Conservation (phyloP, 2,113 vertebrate genomes). For the Sebastes fasciatus region DNA sequence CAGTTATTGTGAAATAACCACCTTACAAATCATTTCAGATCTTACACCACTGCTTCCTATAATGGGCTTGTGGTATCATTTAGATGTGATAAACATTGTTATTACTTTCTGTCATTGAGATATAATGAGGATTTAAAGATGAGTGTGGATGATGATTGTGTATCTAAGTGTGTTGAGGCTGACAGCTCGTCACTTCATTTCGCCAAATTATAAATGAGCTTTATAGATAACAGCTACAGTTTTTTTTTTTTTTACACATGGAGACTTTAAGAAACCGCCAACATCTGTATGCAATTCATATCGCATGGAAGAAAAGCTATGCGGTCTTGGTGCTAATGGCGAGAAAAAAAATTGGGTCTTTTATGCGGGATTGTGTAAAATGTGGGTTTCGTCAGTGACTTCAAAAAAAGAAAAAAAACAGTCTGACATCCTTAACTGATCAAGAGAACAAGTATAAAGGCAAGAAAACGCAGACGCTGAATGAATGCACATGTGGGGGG, state of each 20-base stretch:
- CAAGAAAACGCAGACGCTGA: not conserved
- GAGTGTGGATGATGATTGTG: slow-evolving; percentile 1
- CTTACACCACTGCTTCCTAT: slow-evolving; percentile 1
- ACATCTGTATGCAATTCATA: slow-evolving; percentile 15
- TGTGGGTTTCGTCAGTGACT: not conserved
- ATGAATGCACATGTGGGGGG: not conserved
- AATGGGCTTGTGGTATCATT: slow-evolving; percentile 15
- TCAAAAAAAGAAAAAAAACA: not conserved
- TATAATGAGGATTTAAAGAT: slow-evolving; percentile 6
- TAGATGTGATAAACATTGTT: slow-evolving; percentile 17
- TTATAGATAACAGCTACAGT: not conserved
- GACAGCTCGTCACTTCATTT: slow-evolving; percentile 22
- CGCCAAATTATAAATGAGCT: slow-evolving; percentile 27
- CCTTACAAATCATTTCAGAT: slow-evolving; percentile 13
- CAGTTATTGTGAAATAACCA: slow-evolving; percentile 1
- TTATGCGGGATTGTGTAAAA: not conserved
- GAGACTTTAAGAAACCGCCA: not conserved
- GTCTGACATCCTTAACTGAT: not conserved
- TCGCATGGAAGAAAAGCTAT: not conserved
- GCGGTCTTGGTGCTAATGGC: not conserved
- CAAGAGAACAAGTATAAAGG: not conserved
- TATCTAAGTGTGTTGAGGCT: not conserved
- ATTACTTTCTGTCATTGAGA: slow-evolving; percentile 16
- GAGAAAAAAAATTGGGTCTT: not conserved
- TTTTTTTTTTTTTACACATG: not conserved